Base-by-base conservation (phyloP, 2,888 invertebrate genomes). In the Minunthozetes semirufus region DNA sequence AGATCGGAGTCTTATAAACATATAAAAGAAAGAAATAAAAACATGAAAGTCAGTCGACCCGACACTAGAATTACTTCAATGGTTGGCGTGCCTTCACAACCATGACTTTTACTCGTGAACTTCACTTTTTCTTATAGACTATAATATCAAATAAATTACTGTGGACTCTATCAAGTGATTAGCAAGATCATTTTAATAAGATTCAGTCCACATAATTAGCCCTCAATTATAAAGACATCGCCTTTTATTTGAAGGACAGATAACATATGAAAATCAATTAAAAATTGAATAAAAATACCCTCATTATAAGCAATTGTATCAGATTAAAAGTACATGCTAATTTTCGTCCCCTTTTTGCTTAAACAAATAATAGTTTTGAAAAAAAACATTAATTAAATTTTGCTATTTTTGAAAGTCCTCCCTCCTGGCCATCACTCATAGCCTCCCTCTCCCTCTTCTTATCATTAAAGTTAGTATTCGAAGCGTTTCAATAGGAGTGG, bases 41-140 rank as follows among this genome's bases (percentile, higher is more conserved):
- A 70, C 70, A 48, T 70, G 48, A 70, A 70, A 70, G 70, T 70
- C 70, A 70, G 46, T 70, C 15, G 38, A 46, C 25, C 38, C 38
- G 38, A 70, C 42, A 42, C 33, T 53, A 38, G 19, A 70, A 46
- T 70, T 70, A 70, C 46, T 70, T 46, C 38, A 70, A 70, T 70
- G 70, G 22, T 70, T 70, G 25, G 42, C 17, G n/a, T n/a, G n/a
- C 63, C 63, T 33, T 25, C 15, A 22, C 53, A n/a, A n/a, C n/a
- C n/a, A 17, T 53, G 15, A 9, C 53, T n/a, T 22, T 59, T 3
- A 27, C 27, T 25, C 22, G 59, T 27, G 1, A 59, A 59, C 25
- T 66, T 66, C 27, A 29, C 25, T 27, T 66, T 59, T 25, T 61
- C 25, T 29, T 25, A 17, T 61, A 25, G 27, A 25, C 61, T 27